Conservation (phyloP, 1,140 invertebrate genomes). For the Drosophila suzukii region DNA sequence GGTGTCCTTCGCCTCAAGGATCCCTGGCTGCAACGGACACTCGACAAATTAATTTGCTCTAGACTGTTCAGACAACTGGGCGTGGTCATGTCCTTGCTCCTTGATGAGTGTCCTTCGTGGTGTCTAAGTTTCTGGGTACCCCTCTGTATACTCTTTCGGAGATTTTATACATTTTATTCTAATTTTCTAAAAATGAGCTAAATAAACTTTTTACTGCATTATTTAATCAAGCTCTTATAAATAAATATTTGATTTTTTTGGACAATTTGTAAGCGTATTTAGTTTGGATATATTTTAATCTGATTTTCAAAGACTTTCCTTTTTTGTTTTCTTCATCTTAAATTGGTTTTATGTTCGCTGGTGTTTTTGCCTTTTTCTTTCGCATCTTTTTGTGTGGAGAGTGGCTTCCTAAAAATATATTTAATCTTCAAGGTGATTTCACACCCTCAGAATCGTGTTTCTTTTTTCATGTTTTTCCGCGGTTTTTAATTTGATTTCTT, state of each 20-base stretch:
- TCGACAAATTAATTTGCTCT: constrained; percentile 72
- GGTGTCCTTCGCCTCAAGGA: constrained; percentile 34
- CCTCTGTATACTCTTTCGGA: constrained; percentile 1
- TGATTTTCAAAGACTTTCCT: neutral
- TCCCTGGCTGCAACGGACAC: constrained; percentile 63
- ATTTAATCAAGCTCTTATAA: too few species aligned
- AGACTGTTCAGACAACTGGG: constrained; percentile 63
- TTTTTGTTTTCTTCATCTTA: constrained; percentile 27
- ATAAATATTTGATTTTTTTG: neutral
- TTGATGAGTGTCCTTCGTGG: constrained; percentile 26
- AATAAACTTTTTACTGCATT: too few species aligned
- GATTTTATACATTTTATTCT: neutral
- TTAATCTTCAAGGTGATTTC: constrained; percentile 4
- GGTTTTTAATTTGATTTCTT: constrained; percentile 54
- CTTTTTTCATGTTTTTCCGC: constrained; percentile 15
- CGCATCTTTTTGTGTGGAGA: constrained; percentile 3
- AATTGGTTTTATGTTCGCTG: constrained; percentile 71
- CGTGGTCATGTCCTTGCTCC: constrained; percentile 44
- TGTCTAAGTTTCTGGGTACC: neutral
- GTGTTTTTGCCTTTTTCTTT: constrained; percentile 13
- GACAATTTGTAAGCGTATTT: neutral
- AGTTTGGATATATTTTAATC: too few species aligned
- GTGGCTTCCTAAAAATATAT: constrained; percentile 5
- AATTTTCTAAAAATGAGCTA: too few species aligned
- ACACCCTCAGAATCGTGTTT: neutral